Conservation (phyloP, 2,797 vertebrate species). For the Phaenicophaeus curvirostris region DNA sequence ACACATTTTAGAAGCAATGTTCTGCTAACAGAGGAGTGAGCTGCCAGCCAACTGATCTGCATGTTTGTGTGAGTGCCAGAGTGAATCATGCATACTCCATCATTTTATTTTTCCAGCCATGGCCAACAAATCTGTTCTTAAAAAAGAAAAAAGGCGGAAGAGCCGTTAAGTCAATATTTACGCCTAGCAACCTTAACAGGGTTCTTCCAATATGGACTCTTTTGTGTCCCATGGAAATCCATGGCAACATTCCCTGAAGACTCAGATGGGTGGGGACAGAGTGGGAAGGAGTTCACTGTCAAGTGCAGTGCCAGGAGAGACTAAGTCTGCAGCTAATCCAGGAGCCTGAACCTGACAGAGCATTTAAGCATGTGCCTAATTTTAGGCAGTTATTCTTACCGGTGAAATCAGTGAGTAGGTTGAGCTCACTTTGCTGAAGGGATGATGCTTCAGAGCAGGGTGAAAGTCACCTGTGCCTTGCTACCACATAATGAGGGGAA, state of each 20-base stretch:
- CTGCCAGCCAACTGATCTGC: conserved; percentile 71
- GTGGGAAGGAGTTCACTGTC: conserved; percentile 4
- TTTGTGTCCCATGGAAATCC: conserved; percentile 58
- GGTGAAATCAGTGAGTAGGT: not conserved
- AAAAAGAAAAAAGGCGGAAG: conserved; percentile 69
- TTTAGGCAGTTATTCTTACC: not conserved
- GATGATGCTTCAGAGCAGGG: not conserved
- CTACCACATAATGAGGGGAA: not conserved
- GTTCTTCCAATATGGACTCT: conserved; percentile 61
- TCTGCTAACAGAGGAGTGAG: conserved; percentile 45
- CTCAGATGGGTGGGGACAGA: not conserved
- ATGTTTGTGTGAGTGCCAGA: conserved; percentile 64
- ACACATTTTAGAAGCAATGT: conserved; percentile 50
- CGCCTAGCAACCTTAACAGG: conserved; percentile 64
- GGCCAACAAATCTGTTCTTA: conserved; percentile 66
- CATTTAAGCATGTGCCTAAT: not conserved
- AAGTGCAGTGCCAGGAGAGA: not conserved
- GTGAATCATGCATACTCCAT: conserved; percentile 67
- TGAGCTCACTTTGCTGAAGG: not conserved
- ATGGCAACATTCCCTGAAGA: conserved; percentile 37
- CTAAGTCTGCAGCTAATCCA: not conserved
- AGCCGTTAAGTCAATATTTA: conserved; percentile 70
- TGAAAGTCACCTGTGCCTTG: not conserved
- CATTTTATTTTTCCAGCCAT: conserved; percentile 58
- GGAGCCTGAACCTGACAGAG: not conserved